A percentile compares a stretch with the other conserved stretches of the same genome.
Evolutionary conservation across 2,797 vertebrate genomes (phyloP).

Genomic region (Sebastes alutus): DNA sequence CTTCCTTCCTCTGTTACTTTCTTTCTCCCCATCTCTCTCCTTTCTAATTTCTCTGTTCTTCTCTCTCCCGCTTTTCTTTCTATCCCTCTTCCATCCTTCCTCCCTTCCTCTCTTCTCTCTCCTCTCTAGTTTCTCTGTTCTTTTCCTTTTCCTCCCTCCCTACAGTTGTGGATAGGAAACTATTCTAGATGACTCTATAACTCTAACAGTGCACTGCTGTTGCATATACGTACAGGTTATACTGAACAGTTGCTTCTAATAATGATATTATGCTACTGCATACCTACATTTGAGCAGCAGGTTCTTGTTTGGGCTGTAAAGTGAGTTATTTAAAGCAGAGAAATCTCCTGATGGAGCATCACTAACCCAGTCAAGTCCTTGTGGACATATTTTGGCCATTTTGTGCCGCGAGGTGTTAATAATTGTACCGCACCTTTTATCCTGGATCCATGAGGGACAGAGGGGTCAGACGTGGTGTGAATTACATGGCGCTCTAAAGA

Average conservation of each 20-base stretch:
- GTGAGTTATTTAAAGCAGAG: slow-evolving; percentile 16
- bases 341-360: not conserved
- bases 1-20: no score
- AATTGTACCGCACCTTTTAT: not conserved
- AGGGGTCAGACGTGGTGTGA: slow-evolving; percentile 13
- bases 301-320: not conserved
- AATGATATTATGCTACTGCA: not conserved
- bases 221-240: no score
- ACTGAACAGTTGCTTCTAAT: not conserved
- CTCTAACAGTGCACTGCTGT: not conserved
- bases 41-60: no score
- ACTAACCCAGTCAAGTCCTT: not conserved
- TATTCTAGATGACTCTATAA: not conserved
- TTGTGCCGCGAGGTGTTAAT: not conserved
- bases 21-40: no score
- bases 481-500: not conserved
- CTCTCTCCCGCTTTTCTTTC: no score
- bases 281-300: not conserved
- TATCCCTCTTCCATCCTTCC: not conserved
- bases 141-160: no score
- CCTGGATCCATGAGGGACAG: not conserved
- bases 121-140: no score
- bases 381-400: not conserved
- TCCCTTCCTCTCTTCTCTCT: no score
- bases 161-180: not conserved